Base-by-base conservation (phyloP, 2,113 vertebrate genomes). In the Turdus rufiventris region DNA sequence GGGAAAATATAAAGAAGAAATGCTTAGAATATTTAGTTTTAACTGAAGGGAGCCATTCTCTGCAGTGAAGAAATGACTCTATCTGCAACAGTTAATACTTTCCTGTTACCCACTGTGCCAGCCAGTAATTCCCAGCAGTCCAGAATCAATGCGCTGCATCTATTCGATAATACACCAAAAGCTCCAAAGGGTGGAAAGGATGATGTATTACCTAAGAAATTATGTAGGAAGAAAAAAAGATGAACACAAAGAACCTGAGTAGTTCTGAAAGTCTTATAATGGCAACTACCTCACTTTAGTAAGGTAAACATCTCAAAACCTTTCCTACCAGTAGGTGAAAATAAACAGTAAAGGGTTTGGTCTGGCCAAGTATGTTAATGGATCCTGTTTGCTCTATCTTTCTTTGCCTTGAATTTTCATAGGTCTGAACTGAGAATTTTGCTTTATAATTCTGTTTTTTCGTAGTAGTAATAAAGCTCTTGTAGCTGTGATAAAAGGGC, bases 161-260 rank as follows among this genome's bases (percentile, higher is more conserved):
- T 91, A 28, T 80, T 82, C 38, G 29, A 24, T 77, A 71, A 40
- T 77, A 50, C 16, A 21, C 60, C 75, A 92, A 72, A 28, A 81
- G 62, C 45, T 95, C 48, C 85, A 66, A 62, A 81, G 57, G 33
- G 29, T 62, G 42, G 33, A 74, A 48, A 34, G 12, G 18, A 43
- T 83, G 77, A 90, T 87, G n/a, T 85, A 84, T 86, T 82, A 88
- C 26, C 40, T 26, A 50, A 85, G 68, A 94, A 91, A 94, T 79
- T 9, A 47, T 56, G 28, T 89, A 43, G 77, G 56, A 73, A 83
- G 77, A 84, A 83, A 36, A 77, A 25, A 1, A 40, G 34, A 60
- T 45, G 13, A 92, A 60, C 11, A 19, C 4, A 70, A 91, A 82
- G 50, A 75, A 4, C 0, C 48, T 45, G 36, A 60, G 58, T 96